Conservation (phyloP, 1,140 invertebrate genomes). For the Apis laboriosa region DNA sequence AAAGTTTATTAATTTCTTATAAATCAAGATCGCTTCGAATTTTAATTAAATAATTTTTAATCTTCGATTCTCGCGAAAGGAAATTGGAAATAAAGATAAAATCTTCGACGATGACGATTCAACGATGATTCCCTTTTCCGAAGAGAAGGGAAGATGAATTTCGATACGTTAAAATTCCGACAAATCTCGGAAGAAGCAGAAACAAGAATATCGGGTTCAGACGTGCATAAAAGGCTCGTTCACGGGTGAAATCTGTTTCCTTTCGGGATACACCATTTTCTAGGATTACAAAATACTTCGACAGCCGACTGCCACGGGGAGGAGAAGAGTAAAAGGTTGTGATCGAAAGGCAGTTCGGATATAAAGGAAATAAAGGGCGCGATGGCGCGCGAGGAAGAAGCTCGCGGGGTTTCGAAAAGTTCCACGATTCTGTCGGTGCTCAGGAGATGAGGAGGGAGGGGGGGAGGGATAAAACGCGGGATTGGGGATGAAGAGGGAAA, state of each 20-base stretch:
- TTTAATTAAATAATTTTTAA: too few species aligned
- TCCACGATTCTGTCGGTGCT: slow-evolving; percentile 3
- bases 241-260: slow-evolving; percentile 62
- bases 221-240: slow-evolving; percentile 47
- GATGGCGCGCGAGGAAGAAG: slow-evolving; percentile 48
- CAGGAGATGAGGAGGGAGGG: background rate
- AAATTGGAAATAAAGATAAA: too few species aligned
- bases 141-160: background rate
- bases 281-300: slow-evolving; percentile 64
- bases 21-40: too few species aligned
- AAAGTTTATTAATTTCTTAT: too few species aligned
- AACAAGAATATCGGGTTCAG: slow-evolving; percentile 49
- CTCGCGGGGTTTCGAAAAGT: slow-evolving; percentile 34
- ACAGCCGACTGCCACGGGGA: slow-evolving; percentile 51
- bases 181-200: slow-evolving; percentile 14
- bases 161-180: slow-evolving; percentile 10
- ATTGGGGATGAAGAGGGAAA: background rate
- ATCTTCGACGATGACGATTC: too few species aligned
- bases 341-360: slow-evolving; percentile 56
- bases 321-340: slow-evolving; percentile 51
- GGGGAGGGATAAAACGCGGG: background rate
- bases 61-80: too few species aligned
- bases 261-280: slow-evolving; percentile 59
- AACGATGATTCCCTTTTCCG: background rate
- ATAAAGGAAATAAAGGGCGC: slow-evolving; percentile 62